Percentiles rank a stretch among this genome's conserved stretches.
These are phyloP conservation scores for Aldrovandia affinis DNA, from an alignment of 2,797 vertebrate genomes.

Conservation along the genomic window DNA sequence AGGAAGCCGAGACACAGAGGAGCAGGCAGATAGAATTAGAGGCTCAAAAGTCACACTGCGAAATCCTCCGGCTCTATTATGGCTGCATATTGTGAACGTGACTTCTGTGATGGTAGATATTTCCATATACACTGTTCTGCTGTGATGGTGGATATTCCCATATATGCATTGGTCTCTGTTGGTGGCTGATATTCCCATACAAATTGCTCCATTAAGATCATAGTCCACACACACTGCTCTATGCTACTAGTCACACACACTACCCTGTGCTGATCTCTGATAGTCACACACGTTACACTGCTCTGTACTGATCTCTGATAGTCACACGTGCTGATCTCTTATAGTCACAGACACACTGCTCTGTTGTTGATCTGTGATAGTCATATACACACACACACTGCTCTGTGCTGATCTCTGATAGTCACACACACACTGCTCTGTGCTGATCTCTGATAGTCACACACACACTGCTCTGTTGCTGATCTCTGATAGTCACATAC, in stretches of 20 bases:
- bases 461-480: background rate
- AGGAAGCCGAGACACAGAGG: conserved; percentile 37
- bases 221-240: background rate
- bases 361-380: background rate
- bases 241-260: background rate
- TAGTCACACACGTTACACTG: background rate
- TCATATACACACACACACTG: too few relatives aligned
- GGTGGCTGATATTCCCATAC: background rate
- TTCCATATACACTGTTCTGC: background rate
- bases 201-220: background rate
- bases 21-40: conserved; percentile 15
- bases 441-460: background rate
- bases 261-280: background rate
- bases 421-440: background rate
- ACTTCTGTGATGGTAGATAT: background rate
- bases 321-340: background rate
- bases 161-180: background rate
- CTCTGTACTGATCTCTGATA: background rate
- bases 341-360: background rate
- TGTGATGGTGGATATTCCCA: too few relatives aligned
- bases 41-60: background rate
- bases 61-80: background rate
- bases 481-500: background rate
- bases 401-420: too few relatives aligned
- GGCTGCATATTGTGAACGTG: background rate